Evolutionary conservation across 2,113 vertebrate genomes (phyloP).

Genomic region (Serilophus lunatus): DNA sequence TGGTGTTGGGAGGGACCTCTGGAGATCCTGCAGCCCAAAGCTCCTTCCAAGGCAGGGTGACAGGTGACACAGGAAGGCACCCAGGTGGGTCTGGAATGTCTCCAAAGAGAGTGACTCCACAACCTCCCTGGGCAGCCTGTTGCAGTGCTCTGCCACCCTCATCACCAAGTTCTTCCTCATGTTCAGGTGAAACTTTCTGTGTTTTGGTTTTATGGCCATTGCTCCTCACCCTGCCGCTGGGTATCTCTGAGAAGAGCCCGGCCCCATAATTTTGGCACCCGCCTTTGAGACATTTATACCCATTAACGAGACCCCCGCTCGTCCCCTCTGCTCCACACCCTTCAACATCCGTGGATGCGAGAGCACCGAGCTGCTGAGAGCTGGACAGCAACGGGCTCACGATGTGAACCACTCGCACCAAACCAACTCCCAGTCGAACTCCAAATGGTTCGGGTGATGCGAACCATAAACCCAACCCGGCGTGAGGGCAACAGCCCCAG

Average conservation of each 20-base stretch:
- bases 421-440: no score
- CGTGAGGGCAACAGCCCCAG: neutral
- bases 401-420: no score
- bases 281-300: no score
- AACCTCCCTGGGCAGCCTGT: neutral
- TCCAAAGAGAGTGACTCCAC: neutral
- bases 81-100: neutral
- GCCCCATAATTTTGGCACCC: neutral
- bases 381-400: neutral
- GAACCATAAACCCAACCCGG: neutral
- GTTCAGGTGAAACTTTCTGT: neutral
- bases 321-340: no score
- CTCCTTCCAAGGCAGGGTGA: neutral
- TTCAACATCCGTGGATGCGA: accelerated
- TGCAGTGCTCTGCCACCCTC: neutral
- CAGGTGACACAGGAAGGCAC: neutral
- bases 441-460: no score
- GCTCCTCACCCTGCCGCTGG: neutral
- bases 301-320: no score
- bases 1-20: neutral
- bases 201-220: neutral
- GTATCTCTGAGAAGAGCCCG: no score
- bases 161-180: neutral
- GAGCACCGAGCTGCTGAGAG: neutral
- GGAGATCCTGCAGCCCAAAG: neutral